A percentile compares a stretch with the other conserved stretches of the same genome.
Evolutionary conservation across 2,113 vertebrate genomes (phyloP).

Genomic region (Sardina pilchardus): DNA sequence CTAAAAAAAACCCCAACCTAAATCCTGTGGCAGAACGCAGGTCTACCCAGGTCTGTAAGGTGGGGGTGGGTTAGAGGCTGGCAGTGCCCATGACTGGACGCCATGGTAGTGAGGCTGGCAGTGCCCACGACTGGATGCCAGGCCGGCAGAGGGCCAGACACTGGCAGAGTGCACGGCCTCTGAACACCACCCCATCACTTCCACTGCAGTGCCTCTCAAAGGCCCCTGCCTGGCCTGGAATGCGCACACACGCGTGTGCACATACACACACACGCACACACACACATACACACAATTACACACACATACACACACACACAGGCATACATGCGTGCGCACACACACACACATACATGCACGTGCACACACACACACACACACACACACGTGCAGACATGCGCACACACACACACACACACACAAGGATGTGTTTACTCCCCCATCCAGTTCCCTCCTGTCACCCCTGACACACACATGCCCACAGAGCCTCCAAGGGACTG

Average conservation of each 20-base stretch:
- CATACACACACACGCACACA: not conserved
- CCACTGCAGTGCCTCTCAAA: constrained; percentile 52
- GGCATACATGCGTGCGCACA: not conserved
- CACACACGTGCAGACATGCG: not conserved
- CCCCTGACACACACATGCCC: not conserved
- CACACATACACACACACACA: not conserved
- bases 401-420: not conserved
- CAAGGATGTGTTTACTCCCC: not conserved
- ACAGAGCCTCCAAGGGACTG: not conserved
- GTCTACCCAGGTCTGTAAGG: not conserved
- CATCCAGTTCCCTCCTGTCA: not conserved
- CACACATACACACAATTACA: not conserved
- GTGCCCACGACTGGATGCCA: constrained; percentile 41
- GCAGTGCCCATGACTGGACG: too few relatives aligned
- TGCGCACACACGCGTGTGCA: not conserved
- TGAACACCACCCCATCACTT: constrained; percentile 53
- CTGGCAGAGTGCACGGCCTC: constrained; percentile 44
- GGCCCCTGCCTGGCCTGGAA: constrained; percentile 47
- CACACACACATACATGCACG: not conserved
- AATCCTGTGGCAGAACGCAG: not conserved
- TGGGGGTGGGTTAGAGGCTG: not conserved
- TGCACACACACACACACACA: not conserved
- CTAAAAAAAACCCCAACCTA: constrained; percentile 27
- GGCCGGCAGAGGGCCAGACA: constrained; percentile 47
- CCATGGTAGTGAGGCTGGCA: too few relatives aligned